Percentiles rank a stretch among this genome's conserved stretches.
phyloP scores from a whole-genome alignment of 2,888 invertebrate genomes.

The Escarpia spicata region DNA sequence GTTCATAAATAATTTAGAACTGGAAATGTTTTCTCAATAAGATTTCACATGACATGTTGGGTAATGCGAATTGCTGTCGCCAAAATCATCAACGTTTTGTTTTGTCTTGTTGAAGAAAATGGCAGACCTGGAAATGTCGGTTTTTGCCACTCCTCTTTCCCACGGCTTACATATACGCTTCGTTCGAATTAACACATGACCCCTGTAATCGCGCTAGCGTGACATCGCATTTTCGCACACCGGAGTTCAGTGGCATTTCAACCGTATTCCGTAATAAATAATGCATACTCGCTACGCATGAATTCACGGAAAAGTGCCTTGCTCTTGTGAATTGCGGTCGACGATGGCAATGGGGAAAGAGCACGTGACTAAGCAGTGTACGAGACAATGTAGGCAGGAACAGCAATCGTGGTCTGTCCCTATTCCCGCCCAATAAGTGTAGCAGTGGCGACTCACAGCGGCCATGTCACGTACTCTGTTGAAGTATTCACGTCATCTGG shows the following conservation, averaged over 20 bases:
- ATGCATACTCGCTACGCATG: neutral
- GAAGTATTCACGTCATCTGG: constrained; percentile 63
- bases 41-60: neutral
- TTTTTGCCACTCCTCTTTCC: neutral
- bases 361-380: neutral
- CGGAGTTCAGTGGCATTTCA: neutral
- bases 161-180: neutral
- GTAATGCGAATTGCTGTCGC: no score
- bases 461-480: constrained; percentile 13
- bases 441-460: constrained; percentile 5
- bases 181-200: neutral
- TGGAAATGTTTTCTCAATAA: neutral
- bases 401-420: neutral
- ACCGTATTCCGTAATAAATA: neutral
- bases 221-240: neutral
- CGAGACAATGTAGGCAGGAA: neutral
- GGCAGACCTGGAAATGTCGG: neutral
- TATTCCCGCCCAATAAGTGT: neutral
- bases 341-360: neutral
- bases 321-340: neutral
- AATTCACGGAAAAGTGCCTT: neutral
- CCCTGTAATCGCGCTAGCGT: neutral
- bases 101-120: neutral
- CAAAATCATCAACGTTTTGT: neutral
- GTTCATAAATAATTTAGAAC: neutral